Percentiles rank a stretch among this genome's conserved stretches.
Evolutionary conservation across 2,797 vertebrate genomes (phyloP).

Genomic region (Sebastes hubbsi): DNA sequence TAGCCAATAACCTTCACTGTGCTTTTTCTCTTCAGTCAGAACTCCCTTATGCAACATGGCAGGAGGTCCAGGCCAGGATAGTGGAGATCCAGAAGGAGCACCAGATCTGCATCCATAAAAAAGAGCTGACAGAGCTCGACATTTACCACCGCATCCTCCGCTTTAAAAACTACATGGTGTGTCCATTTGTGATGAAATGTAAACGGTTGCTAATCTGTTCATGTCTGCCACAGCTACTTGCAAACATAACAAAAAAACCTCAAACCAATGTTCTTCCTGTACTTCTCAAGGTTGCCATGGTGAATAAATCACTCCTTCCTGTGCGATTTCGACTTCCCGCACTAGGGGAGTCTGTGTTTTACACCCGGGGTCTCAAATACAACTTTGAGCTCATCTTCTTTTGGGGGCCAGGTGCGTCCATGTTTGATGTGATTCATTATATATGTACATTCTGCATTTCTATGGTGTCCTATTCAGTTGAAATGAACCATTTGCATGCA

Average conservation of each 20-base stretch:
- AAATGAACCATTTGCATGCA: neutral
- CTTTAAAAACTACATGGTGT: slow-evolving; percentile 99
- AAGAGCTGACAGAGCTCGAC: slow-evolving; percentile 94
- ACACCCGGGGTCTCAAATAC: slow-evolving; percentile 97
- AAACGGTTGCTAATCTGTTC: neutral
- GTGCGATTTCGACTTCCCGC: slow-evolving; percentile 90
- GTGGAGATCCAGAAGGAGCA: slow-evolving; percentile 99
- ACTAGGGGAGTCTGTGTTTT: slow-evolving; percentile 91
- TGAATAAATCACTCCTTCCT: slow-evolving; percentile 97
- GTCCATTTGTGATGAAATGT: neutral
- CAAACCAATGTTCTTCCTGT: slow-evolving; percentile 16
- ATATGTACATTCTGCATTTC: neutral
- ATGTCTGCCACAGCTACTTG: neutral
- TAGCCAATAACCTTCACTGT: neutral
- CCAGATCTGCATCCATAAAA: slow-evolving; percentile 99
- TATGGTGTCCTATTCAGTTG: neutral
- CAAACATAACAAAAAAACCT: neutral
- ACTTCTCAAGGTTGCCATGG: slow-evolving; percentile 86
- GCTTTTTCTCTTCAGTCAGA: slow-evolving; percentile 78
- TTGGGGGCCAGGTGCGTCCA: slow-evolving; percentile 89
- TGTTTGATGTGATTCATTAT: neutral
- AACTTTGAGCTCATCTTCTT: slow-evolving; percentile 99
- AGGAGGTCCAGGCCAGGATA: slow-evolving; percentile 96
- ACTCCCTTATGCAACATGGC: slow-evolving; percentile 96
- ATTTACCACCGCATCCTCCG: slow-evolving; percentile 98